phyloP scores from a whole-genome alignment of 2,113 vertebrate genomes.

The Felis chaus region DNA sequence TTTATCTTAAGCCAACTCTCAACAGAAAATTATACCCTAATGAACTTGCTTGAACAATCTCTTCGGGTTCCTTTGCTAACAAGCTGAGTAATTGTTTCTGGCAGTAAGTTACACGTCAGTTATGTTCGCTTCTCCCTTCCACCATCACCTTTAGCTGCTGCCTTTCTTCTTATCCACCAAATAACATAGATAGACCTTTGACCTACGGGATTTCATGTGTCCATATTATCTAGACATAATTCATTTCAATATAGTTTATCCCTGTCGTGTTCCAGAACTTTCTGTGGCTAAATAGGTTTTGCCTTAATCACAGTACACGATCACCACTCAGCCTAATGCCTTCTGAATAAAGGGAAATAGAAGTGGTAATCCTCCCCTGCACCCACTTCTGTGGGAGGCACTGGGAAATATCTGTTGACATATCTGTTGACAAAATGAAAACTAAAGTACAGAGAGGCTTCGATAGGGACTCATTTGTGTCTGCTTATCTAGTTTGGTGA shows the following conservation, averaged over 20 bases:
- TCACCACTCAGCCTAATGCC: background rate
- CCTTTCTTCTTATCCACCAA: background rate
- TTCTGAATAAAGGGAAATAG: background rate
- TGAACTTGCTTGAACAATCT: constrained; percentile 2
- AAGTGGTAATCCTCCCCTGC: background rate
- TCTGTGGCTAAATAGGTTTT: constrained; percentile 6
- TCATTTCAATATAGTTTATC: background rate
- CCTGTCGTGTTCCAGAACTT: background rate
- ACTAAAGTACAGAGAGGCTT: background rate
- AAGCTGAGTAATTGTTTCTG: constrained; percentile 39
- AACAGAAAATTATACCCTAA: constrained; percentile 45
- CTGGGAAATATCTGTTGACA: background rate
- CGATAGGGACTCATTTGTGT: background rate
- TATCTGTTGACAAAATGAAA: constrained; percentile 28
- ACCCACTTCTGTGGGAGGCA: background rate
- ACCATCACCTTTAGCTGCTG: background rate
- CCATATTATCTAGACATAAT: constrained; percentile 13
- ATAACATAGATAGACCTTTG: background rate
- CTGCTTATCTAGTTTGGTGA: constrained; percentile 24
- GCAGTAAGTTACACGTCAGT: background rate
- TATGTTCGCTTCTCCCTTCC: background rate
- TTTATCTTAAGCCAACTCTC: constrained; percentile 47
- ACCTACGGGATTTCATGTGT: background rate
- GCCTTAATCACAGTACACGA: background rate
- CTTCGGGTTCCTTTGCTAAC: constrained; percentile 34